Evolutionary conservation across 2,113 vertebrate species (phyloP), one percentile per base, ranked within the genome.

Genomic region (Phycodurus eques): DNA sequence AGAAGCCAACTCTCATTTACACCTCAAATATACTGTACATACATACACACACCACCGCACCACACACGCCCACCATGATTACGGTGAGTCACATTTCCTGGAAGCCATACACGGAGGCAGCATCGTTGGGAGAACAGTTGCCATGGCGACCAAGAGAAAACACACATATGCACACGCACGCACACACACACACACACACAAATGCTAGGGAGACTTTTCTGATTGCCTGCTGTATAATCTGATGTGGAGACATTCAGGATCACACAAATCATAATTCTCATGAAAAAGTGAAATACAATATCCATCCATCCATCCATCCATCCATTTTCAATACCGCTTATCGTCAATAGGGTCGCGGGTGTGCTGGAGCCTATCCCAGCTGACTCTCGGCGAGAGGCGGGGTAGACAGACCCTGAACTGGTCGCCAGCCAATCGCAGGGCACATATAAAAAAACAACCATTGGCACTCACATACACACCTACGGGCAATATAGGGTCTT

Each of bases 121-220:
- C 76, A 87, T 88, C 85, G 83, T 85, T 74, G 57, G 20, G 51
- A 76, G 74, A 79, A 76, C 67, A 85, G 90, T 92, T 92, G 85
- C 91, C 83, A 89, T 76, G 90, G 90, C 65, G 85, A 91, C 80
- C 67, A 68, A 33, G 67, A 76, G 76, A 87, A 80, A 73, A 15
- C 35, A 0, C 65, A 77, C 75, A 73, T 27, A 27, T 27, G 27
- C 27, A 27, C 27, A 27, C 27, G 27, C 27, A 27, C 27, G 27
- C 10, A 11, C 63, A 22, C 42, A 4, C 43, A 13, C 63, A 11
- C 17, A 12, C 35, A 9, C 63, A 66, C 63, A n/a, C 43, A 22
- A 71, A 80, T 64, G 63, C 71, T 72, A 64, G 78, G 72, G 80
- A 86, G 59, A 61, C 78, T 78, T 54, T 70, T 68, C 57, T 74